Base-by-base conservation (phyloP, 2,888 invertebrate genomes). In the Helicoverpa assulta region DNA sequence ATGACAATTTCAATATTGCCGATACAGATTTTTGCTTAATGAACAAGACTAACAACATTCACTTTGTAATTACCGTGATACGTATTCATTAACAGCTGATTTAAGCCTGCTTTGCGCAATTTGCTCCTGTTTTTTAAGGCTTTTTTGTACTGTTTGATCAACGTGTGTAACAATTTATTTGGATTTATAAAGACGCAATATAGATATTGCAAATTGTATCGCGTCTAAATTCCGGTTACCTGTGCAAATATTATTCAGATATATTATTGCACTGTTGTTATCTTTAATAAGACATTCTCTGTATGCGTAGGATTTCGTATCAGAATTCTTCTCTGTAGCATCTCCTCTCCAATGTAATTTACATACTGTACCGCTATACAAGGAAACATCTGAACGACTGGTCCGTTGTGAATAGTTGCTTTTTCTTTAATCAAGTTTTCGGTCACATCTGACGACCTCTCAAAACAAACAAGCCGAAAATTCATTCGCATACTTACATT, bases 321-420 rank as follows among this genome's bases (percentile, higher is more conserved):
- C 86, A 83, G 81, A 88, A 78, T 88, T 87, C 86, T 82, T 83
- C 78, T 85, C 87, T 88, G 88, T 88, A 88, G 89, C 89, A 89
- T 90, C 90, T 89, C 81, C 81, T 90, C 90, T 89, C 81, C 81
- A 81, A 81, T 82, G 84, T 86, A 86, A 93, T 94, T 94, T 93
- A 90, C 92, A 94, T 94, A 92, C 87, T 88, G 88, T 93, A 93
- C 94, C 94, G 94, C 93, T 94, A 94, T 91, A 87, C 92, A 89
- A 88, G 90, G 88, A 89, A 91, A 86, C 85, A 87, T 84, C 83
- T 71, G 82, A 80, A 84, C 84, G 89, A 88, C 90, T 86, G 88
- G 91, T 89, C 88, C 85, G 80, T 88, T 85, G 86, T 88, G 90
- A 91, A 92, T 92, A 90, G 91, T 92, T 90, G 90, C 85, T 85